Base-by-base conservation (phyloP, 2,797 vertebrate species). In the Sarcophilus harrisii region DNA sequence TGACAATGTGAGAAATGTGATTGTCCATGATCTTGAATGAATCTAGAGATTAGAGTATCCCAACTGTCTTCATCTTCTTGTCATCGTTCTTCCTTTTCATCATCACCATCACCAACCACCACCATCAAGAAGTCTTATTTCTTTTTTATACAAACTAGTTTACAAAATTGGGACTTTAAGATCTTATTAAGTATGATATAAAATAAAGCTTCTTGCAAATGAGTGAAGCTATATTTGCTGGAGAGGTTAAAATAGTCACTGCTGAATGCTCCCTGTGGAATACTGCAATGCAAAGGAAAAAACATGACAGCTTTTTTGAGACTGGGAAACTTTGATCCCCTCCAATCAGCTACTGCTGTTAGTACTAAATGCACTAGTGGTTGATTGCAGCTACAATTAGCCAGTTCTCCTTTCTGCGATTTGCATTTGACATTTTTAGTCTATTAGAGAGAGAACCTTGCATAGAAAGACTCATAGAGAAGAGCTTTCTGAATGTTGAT, bases 1-100 rank as follows among this genome's bases (percentile, higher is more conserved):
- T 3, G 8, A 18, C n/a, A 90, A 90, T 66, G 55, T 89, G 57
- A 90, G 54, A 92, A 90, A 66, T 62, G 55, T 38, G 1, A 93
- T 94, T 96, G 91, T 49, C 95, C 38, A 54, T 58, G 58, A 93
- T 95, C 29, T 87, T 93, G 13, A 32, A 49, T 16, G n/a, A 73
- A 73, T 73, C 66, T 38, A 38, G n/a, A 73, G 16, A n/a, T 32
- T 66, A n/a, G 32, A 73, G n/a, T 21, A 38, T 6, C n/a, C n/a
- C 16, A 30, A 32, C 2, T 62, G 0, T 11, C 28, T 60, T 30
- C 28, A 28, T 30, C 60, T 32, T 14, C 30, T 14, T 14, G 6
- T 18, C 8, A 13, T n/a, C 2, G 30, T 6, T 32, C 30, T 14
- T 38, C 66, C 1, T 38, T n/a, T 0, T 45, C 66, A 9, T 24